These are phyloP conservation scores for Cardiocondyla obscurior DNA, from an alignment of 1,140 invertebrate species.

Conservation along the genomic window DNA sequence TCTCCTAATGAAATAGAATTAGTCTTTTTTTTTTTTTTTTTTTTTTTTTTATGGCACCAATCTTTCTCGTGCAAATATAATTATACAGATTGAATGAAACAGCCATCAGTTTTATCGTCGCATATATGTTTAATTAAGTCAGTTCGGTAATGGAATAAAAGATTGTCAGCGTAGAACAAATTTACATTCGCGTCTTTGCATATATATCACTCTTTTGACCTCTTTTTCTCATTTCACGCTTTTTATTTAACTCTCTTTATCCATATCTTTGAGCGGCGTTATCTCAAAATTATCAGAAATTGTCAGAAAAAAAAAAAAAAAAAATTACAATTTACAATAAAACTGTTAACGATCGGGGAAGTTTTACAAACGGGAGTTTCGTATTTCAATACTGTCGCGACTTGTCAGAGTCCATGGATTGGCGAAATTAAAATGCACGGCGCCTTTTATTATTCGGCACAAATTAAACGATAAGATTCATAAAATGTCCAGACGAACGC, in stretches of 20 bases:
- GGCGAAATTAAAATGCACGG: neutral
- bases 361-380: neutral
- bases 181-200: constrained; percentile 7
- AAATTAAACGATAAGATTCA: neutral
- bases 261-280: neutral
- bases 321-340: no score
- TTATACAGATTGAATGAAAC: neutral
- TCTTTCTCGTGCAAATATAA: neutral
- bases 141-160: neutral
- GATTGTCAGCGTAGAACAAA: neutral
- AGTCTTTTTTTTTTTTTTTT: no score
- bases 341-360: neutral
- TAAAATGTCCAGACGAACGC: neutral
- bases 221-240: neutral
- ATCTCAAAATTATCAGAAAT: constrained; percentile 20
- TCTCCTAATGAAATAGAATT: neutral
- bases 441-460: neutral
- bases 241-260: neutral
- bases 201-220: neutral
- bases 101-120: neutral
- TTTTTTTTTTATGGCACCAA: neutral
- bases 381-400: neutral
- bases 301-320: neutral
- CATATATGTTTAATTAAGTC: neutral
- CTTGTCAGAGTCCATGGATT: neutral